Evolutionary conservation across 2,888 invertebrate genomes (phyloP).

Genomic region (Tetramorium bicarinatum): DNA sequence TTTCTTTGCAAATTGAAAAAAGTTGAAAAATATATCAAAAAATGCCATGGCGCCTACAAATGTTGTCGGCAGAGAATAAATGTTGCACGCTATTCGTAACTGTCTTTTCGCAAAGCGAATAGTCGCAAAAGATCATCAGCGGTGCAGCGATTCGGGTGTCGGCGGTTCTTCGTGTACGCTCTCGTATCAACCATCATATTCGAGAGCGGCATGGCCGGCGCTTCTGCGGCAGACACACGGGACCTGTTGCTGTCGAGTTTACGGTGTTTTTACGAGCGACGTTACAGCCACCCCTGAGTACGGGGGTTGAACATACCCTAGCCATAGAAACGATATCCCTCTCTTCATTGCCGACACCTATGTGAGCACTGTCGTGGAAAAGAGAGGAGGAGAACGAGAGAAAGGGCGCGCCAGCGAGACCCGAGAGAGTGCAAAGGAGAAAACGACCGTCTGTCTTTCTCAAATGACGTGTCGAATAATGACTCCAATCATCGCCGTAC

Average conservation of each 20-base stretch:
- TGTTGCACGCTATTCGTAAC: background rate
- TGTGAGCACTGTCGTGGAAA: conserved; percentile 55
- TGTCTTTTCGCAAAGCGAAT: background rate
- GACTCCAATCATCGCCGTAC: conserved; percentile 51
- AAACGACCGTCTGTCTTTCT: conserved; percentile 53
- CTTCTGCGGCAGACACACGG: conserved; percentile 82
- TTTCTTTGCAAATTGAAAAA: background rate
- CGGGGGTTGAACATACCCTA: conserved; percentile 79
- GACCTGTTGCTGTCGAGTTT: conserved; percentile 87
- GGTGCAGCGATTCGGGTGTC: conserved; percentile 60
- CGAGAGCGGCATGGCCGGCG: conserved; percentile 73
- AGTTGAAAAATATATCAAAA: background rate
- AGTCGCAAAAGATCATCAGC: conserved; percentile 39
- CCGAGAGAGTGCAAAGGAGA: conserved; percentile 28
- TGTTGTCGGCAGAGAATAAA: background rate
- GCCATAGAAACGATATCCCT: conserved; percentile 76
- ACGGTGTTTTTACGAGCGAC: conserved; percentile 86
- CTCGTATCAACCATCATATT: conserved; percentile 80
- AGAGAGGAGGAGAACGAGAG: conserved; percentile 54
- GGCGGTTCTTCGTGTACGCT: conserved; percentile 65
- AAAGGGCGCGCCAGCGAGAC: conserved; percentile 22
- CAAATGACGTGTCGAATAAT: conserved; percentile 61
- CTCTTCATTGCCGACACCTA: conserved; percentile 74
- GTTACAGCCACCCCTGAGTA: conserved; percentile 84
- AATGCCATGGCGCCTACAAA: background rate